Evolutionary conservation across 2,113 vertebrate genomes (phyloP).

Genomic region (Microtus oregoni): DNA sequence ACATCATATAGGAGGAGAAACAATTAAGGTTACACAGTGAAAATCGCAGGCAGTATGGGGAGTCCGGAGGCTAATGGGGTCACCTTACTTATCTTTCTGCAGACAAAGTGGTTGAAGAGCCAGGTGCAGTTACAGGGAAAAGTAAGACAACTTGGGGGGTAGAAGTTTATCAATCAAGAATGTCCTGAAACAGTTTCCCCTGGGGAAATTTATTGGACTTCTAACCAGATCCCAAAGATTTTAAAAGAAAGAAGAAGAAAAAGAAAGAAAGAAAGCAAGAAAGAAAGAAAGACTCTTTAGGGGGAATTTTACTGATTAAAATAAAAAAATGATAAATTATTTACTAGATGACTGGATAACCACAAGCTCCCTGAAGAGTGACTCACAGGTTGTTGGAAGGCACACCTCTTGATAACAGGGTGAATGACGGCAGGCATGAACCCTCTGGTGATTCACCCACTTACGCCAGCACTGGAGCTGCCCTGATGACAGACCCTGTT

Average conservation of each 20-base stretch:
- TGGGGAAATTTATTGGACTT: background rate
- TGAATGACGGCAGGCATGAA: too few relatives aligned
- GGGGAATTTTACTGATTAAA: too few relatives aligned
- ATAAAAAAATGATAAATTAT: background rate
- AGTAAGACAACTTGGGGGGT: background rate
- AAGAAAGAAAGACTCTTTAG: background rate
- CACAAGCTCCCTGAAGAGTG: background rate
- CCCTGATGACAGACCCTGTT: background rate
- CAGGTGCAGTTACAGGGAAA: background rate
- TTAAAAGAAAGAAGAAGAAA: background rate
- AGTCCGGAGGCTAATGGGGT: fast-evolving
- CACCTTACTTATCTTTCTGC: background rate
- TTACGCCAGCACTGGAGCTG: background rate
- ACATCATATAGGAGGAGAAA: background rate
- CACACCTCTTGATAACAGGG: background rate
- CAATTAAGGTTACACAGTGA: background rate
- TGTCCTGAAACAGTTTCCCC: background rate
- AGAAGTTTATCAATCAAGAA: background rate
- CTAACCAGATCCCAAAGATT: background rate
- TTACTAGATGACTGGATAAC: background rate
- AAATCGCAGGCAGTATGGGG: background rate
- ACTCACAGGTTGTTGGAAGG: background rate
- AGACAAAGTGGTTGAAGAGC: background rate
- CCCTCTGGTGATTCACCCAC: background rate
- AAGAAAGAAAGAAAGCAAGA: background rate